Conservation (phyloP, 2,888 invertebrate species). For the Watsonalla cultraria region DNA sequence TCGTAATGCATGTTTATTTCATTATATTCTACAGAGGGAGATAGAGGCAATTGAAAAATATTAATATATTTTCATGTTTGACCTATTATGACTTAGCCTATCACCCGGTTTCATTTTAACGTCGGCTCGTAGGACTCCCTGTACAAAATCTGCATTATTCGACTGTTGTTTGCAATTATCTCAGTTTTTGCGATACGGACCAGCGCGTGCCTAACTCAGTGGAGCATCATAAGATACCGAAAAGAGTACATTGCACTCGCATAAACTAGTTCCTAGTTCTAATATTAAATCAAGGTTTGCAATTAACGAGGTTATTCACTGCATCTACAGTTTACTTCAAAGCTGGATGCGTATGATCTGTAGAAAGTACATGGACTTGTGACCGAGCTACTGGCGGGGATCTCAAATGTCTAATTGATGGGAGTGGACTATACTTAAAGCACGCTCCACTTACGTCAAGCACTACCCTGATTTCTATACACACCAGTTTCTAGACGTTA, state of each 20-base stretch:
- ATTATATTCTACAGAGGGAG: neutral
- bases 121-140: too few relatives aligned
- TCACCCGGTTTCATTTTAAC: too few relatives aligned
- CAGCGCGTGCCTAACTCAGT: constrained; percentile 21
- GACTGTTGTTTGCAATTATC: neutral
- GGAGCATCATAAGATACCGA: constrained; percentile 18
- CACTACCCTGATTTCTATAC: constrained; percentile 45
- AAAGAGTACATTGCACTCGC: constrained; percentile 19
- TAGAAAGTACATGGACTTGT: neutral
- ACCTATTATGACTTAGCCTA: too few relatives aligned
- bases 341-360: neutral
- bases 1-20: neutral
- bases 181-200: constrained; percentile 18
- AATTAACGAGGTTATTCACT: too few relatives aligned
- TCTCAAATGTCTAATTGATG: constrained; percentile 17
- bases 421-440: constrained; percentile 14
- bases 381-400: neutral
- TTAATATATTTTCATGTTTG: too few relatives aligned
- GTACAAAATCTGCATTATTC: neutral
- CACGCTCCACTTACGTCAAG: constrained; percentile 45
- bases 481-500: constrained; percentile 35
- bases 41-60: too few relatives aligned
- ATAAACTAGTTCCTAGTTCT: neutral
- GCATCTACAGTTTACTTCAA: too few relatives aligned
- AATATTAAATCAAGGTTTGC: neutral